Conservation (phyloP, 30 jellyfish, hydroid and myxozoan species). For the Aurelia aurita complex sp. Pacific region DNA sequence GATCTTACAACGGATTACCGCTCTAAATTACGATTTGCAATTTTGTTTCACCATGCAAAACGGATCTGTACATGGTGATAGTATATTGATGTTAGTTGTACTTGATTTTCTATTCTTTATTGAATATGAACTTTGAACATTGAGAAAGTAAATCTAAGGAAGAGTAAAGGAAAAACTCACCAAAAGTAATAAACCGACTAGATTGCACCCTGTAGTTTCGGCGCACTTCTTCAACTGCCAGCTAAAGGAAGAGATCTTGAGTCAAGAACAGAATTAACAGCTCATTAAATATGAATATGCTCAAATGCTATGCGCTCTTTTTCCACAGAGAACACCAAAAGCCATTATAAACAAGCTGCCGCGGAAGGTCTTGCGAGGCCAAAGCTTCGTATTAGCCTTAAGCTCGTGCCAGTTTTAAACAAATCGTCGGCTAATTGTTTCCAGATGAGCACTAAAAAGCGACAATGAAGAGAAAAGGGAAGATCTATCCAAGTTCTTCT, state of each 20-base stretch:
- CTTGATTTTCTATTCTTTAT: no score
- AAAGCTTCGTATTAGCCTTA: constrained; percentile 24
- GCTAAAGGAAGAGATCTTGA: constrained; percentile 8
- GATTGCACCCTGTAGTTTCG: neutral
- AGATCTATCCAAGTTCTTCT: neutral
- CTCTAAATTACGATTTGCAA: no score
- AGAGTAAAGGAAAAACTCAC: no score
- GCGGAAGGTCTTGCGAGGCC: constrained; percentile 26
- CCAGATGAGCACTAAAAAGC: constrained; percentile 12
- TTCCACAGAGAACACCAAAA: constrained; percentile 31
- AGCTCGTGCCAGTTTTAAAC: constrained; percentile 26
- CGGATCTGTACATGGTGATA: no score
- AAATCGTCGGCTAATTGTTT: constrained; percentile 23
- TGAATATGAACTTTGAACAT: no score
- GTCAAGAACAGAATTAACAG: constrained; percentile 4
- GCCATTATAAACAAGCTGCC: constrained; percentile 28
- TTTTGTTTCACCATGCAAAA: no score
- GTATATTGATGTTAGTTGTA: no score
- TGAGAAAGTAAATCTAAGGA: no score
- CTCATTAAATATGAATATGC: constrained; percentile 55
- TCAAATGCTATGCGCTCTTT: constrained; percentile 32
- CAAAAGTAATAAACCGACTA: no score
- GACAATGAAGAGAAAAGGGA: constrained; percentile 13
- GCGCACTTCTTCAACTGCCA: constrained; percentile 10
- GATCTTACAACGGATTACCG: no score